Evolutionary conservation across 2,113 vertebrate species (phyloP), one percentile per base, ranked within the genome.

Genomic region (Cynocephalus volans): DNA sequence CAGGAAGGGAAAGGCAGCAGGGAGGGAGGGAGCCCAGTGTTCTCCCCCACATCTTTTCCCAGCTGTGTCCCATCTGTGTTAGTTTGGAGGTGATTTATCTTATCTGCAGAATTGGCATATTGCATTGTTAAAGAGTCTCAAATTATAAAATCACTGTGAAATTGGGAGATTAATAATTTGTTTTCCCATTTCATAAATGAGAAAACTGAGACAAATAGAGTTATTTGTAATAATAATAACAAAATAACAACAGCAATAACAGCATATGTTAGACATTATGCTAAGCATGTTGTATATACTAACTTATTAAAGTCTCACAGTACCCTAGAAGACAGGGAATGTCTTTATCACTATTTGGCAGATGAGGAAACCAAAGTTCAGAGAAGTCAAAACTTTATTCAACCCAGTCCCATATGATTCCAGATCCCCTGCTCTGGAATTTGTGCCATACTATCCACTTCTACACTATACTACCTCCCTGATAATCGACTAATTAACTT

Each of bases 161-260:
- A 31, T 85, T 56, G 24, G 72, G 36, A 62, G 86, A 58, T 41
- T 41, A 41, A 41, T 41, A 41, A 31, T 81, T 52, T 79, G 80
- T 65, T 62, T 95, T 81, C 73, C 90, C 50, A 81, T 96, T 92
- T 96, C 90, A 41, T 41, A 87, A 79, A 73, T 60, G 76, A 60
- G 65, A 81, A 96, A 93, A 77, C 36, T n/a, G 67, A 85, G 77
- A 75, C 52, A 21, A 33, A 77, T 54, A 13, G 45, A 92, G 26
- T 86, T 88, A 12, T 58, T 67, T 88, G 83, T 21, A 36, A 76
- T 48, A 56, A 87, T 12, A 50, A 56, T 3, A 64, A 17, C 23
- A 10, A 31, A 41, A 4, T 41, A 56, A 87, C 14, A 50, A 56
- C 5, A 64, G 13, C 23, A 10, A 31, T 15, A 28, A 26, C 28